A percentile compares a stretch with the other conserved stretches of the same genome.
phyloP scores from a whole-genome alignment of 2,888 invertebrate genomes.

The Pyralis farinalis region DNA sequence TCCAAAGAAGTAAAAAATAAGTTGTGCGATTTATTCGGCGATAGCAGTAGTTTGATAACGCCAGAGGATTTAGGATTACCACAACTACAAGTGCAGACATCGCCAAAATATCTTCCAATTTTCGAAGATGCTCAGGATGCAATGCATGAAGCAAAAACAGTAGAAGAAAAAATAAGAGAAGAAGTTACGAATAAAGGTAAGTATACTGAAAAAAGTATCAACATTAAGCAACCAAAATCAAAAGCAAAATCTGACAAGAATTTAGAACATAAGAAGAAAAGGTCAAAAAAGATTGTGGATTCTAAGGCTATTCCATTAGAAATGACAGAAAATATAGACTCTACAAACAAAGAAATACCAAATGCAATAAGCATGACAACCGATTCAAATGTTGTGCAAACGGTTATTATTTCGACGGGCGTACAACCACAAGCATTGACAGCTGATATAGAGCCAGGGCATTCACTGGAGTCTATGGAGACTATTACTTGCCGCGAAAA shows the following conservation, averaged over 20 bases:
- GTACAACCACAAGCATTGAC: constrained; percentile 29
- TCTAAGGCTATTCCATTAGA: not conserved
- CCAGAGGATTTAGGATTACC: constrained; percentile 63
- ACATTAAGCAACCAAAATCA: constrained; percentile 8
- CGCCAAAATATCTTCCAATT: constrained; percentile 36
- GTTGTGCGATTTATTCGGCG: constrained; percentile 64
- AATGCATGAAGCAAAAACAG: constrained; percentile 32
- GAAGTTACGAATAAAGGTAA: not conserved
- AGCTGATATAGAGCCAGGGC: too few relatives aligned
- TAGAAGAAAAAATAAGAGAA: constrained; percentile 5
- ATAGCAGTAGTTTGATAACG: constrained; percentile 64
- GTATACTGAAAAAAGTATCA: not conserved
- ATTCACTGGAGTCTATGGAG: too few relatives aligned
- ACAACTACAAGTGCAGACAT: constrained; percentile 15
- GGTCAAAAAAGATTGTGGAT: constrained; percentile 17
- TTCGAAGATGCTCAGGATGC: constrained; percentile 62
- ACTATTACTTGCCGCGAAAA: too few relatives aligned
- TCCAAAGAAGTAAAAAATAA: constrained; percentile 36
- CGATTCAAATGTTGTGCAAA: constrained; percentile 40
- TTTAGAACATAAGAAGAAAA: constrained; percentile 10
- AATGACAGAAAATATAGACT: not conserved
- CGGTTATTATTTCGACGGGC: constrained; percentile 55
- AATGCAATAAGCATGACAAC: not conserved
- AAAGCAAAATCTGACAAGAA: constrained; percentile 4
- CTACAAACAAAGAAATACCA: not conserved